Conservation (phyloP, 1,140 invertebrate species). For the Akabosia matsudoensis region DNA sequence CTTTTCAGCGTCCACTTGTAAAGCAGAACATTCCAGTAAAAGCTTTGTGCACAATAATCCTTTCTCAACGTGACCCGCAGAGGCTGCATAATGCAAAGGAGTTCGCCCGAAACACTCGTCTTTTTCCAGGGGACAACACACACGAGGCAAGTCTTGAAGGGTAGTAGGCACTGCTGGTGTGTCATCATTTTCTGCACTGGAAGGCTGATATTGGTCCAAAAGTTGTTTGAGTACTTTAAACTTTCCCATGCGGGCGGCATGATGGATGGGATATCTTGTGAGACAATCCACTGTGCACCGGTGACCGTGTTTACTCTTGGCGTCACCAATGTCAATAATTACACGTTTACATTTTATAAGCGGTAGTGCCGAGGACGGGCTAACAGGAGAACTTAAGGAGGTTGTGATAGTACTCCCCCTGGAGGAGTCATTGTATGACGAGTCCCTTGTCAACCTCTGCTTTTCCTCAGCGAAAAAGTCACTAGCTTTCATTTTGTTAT, state of each 20-base stretch:
- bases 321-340: constrained; percentile 1
- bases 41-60: constrained; percentile 33
- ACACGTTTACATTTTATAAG: constrained; percentile 3
- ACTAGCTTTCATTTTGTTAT: too few species aligned
- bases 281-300: neutral
- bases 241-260: constrained; percentile 28
- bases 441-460: too few species aligned
- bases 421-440: too few species aligned
- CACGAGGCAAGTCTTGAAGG: neutral
- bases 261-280: constrained; percentile 1
- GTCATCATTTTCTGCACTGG: neutral
- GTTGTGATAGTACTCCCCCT: too few species aligned
- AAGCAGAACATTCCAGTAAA: constrained; percentile 21
- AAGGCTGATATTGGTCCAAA: neutral
- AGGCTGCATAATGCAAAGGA: constrained; percentile 30
- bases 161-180: neutral
- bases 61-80: constrained; percentile 32
- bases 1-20: neutral
- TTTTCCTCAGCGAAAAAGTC: too few species aligned
- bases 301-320: neutral
- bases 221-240: constrained; percentile 34
- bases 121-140: neutral
- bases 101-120: constrained; percentile 24
- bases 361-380: too few species aligned
- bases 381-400: too few species aligned